Evolutionary conservation across 2,797 vertebrate genomes (phyloP), one percentile per base, ranked within the genome.

Genomic region (Enteromius treurensis): DNA sequence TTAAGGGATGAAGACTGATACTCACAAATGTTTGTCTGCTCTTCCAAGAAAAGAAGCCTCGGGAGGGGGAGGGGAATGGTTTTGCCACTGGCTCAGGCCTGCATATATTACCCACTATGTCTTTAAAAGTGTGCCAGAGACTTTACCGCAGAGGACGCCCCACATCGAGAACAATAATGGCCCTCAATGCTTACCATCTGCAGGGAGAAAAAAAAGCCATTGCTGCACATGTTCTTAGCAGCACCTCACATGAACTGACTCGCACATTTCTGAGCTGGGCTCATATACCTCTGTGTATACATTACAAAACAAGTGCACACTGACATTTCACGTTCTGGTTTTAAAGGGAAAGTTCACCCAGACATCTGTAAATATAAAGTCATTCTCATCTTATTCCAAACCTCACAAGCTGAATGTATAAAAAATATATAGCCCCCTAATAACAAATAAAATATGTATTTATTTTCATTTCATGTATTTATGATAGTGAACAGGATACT

Each of bases 71-170:
- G 69, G 80, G 89, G 81, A 85, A 86, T 76, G 60, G 45, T 77
- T 69, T 89, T 91, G 91, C 92, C 90, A 92, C 91, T 92, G 91
- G 93, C 92, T 94, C 91, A 88, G 91, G 87, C 91, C 90, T 94
- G 94, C 93, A 95, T 95, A 95, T 91, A 95, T 95, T 95, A 94
- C 86, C 90, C 90, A 90, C 90, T 91, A 91, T 92, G 92, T 93
- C 93, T 95, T 95, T 94, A 94, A 94, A 95, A 95, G 94, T 95
- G 93, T 95, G 94, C 94, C 94, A 95, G 91, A 93, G 93, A 93
- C 92, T 95, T 94, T 91, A 93, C 87, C 89, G 90, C 90, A 89
- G 92, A 93, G 93, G 93, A 95, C 93, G 90, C 92, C 93, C 93
- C 92, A 93, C 92, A 91, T 93, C 88, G 91, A 93, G 92, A 89